Evolutionary conservation across 2,113 vertebrate genomes (phyloP).

Genomic region (Myrmophylax atrothorax): DNA sequence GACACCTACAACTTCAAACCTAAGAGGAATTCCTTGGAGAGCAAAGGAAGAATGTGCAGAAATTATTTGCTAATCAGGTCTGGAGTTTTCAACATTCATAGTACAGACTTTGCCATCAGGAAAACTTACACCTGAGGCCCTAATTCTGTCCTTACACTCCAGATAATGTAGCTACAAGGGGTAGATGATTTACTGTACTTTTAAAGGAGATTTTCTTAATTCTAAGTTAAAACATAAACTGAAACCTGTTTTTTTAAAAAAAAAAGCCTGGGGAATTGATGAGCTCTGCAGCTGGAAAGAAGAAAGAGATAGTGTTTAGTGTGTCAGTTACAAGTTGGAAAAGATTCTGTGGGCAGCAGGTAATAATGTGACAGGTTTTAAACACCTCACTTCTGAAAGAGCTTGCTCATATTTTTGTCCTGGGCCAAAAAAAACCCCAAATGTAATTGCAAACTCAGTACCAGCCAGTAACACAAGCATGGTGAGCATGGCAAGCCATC

Average conservation of each 20-base stretch:
- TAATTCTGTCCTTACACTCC: slow-evolving; percentile 9
- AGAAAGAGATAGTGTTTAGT: background rate
- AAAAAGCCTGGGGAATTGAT: background rate
- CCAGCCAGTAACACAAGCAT: background rate
- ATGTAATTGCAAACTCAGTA: background rate
- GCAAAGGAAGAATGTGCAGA: background rate
- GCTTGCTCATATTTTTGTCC: background rate
- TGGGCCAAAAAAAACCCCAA: background rate
- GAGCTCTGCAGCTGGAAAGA: slow-evolving; percentile 6
- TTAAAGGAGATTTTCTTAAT: slow-evolving; percentile 48
- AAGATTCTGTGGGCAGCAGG: background rate
- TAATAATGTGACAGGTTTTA: background rate
- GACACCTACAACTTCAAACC: background rate
- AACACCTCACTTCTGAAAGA: background rate
- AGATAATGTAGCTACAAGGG: background rate
- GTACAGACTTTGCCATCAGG: background rate
- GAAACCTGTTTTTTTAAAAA: background rate
- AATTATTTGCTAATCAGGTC: background rate
- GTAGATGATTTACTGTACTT: slow-evolving; percentile 34
- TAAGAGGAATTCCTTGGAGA: background rate
- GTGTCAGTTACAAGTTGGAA: background rate
- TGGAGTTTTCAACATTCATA: background rate
- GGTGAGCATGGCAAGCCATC: background rate
- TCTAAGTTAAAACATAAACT: slow-evolving; percentile 14
- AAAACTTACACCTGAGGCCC: slow-evolving; percentile 25